A percentile compares a stretch with the other conserved stretches of the same genome.
Conservation (phyloP, 2,113 vertebrate species). For the Merops nubicus region DNA sequence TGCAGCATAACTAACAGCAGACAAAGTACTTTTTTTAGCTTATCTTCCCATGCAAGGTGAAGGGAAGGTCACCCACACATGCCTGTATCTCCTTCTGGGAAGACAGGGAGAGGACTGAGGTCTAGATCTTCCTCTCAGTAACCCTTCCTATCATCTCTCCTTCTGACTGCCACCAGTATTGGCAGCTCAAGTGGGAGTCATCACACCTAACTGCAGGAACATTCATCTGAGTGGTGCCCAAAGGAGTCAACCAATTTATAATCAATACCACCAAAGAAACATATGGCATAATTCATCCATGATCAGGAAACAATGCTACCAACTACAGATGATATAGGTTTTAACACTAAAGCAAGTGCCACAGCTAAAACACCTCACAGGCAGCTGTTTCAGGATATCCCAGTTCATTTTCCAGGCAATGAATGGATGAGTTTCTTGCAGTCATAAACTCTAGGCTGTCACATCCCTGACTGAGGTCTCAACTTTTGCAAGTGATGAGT, state of each 20-base stretch:
- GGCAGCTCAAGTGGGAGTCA: background rate
- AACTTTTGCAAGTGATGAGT: background rate
- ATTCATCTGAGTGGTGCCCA: background rate
- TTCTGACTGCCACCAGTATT: background rate
- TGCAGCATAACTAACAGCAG: background rate
- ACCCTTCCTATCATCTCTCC: background rate
- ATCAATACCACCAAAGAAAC: background rate
- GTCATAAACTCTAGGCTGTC: background rate
- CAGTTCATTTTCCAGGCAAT: background rate
- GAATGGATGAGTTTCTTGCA: background rate
- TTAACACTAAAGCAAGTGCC: background rate
- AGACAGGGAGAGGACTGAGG: background rate
- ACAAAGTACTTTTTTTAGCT: background rate
- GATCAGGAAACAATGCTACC: background rate
- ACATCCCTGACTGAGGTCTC: background rate
- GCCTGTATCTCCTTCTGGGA: background rate
- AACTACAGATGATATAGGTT: background rate
- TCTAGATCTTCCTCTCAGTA: background rate
- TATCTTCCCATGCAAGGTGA: background rate
- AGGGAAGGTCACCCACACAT: background rate
- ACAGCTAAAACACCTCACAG: background rate
- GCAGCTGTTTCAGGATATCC: background rate
- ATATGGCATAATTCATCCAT: background rate
- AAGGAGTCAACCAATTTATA: background rate
- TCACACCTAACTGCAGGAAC: background rate